These are phyloP conservation scores for Zaprionus lachaisei DNA, from an alignment of 1,140 invertebrate species.

Conservation along the genomic window DNA sequence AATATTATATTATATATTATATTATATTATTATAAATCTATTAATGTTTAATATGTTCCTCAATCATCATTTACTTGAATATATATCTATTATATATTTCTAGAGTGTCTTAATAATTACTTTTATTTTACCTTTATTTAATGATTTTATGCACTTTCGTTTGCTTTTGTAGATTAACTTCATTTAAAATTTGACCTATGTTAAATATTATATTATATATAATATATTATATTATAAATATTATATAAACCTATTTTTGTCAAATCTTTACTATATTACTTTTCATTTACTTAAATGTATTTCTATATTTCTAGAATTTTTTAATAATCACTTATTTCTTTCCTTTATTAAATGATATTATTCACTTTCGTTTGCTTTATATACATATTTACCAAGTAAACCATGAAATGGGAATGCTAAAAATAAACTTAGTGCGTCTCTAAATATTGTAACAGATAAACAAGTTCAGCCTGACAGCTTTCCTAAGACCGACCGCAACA, in stretches of 20 bases:
- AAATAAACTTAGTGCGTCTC: not conserved
- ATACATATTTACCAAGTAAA: not conserved
- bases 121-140: no score
- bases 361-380: not conserved
- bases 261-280: not conserved
- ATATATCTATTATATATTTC: not conserved
- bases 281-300: not conserved
- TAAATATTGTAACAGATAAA: slow-evolving; percentile 11
- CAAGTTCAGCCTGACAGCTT: slow-evolving; percentile 1
- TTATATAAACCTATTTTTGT: not conserved
- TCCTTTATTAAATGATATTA: not conserved
- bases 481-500: not conserved
- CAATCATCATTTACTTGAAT: no score
- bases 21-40: no score
- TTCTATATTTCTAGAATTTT: no score
- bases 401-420: not conserved
- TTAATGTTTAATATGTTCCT: no score
- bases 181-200: no score
- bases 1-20: no score
- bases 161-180: no score
- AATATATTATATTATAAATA: no score
- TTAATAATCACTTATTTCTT: not conserved
- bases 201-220: no score
- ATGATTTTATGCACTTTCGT: no score
- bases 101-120: not conserved